Evolutionary conservation across 2,797 vertebrate genomes (phyloP), one percentile per base, ranked within the genome.

Genomic region (Tokudaia tokunoshimensis): DNA sequence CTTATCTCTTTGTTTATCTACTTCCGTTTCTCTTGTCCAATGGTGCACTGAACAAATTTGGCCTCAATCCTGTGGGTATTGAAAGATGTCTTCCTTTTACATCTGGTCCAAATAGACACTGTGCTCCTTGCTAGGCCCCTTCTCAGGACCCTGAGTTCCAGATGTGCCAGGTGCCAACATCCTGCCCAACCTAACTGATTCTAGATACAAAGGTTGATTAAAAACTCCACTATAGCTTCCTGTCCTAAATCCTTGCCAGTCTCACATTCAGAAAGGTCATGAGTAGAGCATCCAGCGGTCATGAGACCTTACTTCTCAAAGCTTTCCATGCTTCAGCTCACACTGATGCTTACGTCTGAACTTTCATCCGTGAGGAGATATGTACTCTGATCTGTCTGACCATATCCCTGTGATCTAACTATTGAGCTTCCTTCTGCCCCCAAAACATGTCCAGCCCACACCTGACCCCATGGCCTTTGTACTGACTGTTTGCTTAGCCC

Each of bases 351-450:
- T 31, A 29, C 59, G 22, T 61, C 29, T 3, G 22, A 82, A 41
- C 24, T 3, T 37, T 67, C 26, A 61, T 63, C 44, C 91, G 10
- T 0, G 2, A 70, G 31, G 41, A 59, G 1, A 0, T 4, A 0
- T 2, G 7, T 2, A 34, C 6, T 9, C 41, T 5, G 13, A 11
- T 76, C 17, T 83, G 44, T 47, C 14, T 8, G 2, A 31, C 34
- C 22, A 1, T 7, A 6, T 5, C 4, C 15, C 78, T 63, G 74
- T 2, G 22, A 34, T 41, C n/a, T 78, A 76, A 37, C 2, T 44
- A 17, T 9, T 41, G 12, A 11, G 17, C 20, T 61, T 59, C 10
- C 7, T 96, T 88, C 89, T 67, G 11, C 37, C 83, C 61, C 31
- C 14, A 4, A 74, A 57, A 63, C 34, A n/a, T 14, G 37, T 59